Base-by-base conservation (phyloP, 1,140 invertebrate genomes). In the Trichonephila clavipes region DNA sequence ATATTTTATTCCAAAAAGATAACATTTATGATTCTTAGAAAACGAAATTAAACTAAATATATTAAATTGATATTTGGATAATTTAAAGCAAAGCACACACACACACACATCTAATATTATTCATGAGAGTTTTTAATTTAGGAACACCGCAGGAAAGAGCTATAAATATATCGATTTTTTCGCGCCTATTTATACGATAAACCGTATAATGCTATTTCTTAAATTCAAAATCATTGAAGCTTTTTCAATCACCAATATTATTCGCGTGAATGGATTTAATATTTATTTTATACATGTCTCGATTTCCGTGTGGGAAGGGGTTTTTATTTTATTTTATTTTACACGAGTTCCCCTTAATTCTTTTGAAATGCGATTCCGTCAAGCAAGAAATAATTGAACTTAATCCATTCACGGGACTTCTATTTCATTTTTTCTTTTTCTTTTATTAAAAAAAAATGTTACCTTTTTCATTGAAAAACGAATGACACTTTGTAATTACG, bases 381-480 rank as follows among this genome's bases (percentile, higher is more conserved):
- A 89, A 89, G 66, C 88, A 89, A 51, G 66, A 89, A 89, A 89
- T 89, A 72, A 89, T 89, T 89, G 66, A 58, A 89, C 66, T 89
- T 89, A 89, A 89, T 89, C 88, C 88, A 77, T 89, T 89, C 66
- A 89, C 66, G 88, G 21, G 88, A 6, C 18, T 28, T 44, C 64
- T 66, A 64, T 88, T 64, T 88, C 66, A 24, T 62, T 58, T 58
- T 89, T 77, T 21, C 18, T 77, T 89, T 28, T 58, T 77, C 28
- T 58, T 77, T 21, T 21, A n/a, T 18, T 2, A 16, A 4, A 14
- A 51, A 72, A 12, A 24, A 28, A 34, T 66, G 19, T 34, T 77
- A 34, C 5, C 34, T 18, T 19, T 14, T 18, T 51, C 34, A 89
- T 14, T 89, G 88, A 89, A 77, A 59, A 62, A 89, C 4, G 66